Base-by-base conservation (phyloP, 2,888 invertebrate species). In the Halictus ligatus region DNA sequence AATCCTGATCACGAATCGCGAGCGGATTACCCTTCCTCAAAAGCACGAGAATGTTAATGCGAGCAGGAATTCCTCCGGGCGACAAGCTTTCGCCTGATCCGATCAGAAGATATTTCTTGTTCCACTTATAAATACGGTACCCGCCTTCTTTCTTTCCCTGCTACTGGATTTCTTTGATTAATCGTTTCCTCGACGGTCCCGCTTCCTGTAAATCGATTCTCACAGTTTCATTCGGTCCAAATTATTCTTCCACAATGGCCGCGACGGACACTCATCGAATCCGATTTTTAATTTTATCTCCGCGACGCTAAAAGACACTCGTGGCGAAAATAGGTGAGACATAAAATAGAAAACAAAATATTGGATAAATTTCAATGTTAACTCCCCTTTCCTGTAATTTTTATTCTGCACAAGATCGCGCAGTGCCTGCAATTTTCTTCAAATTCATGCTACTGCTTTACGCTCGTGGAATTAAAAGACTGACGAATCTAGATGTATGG, bases 1-100 rank as follows among this genome's bases (percentile, higher is more conserved):
- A 89, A 88, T 87, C 88, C 84, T 74, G 83, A 88, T 89, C 88
- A 86, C 86, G 83, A 81, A 87, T 81, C 78, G 88, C 85, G 86
- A 86, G 80, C 83, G 88, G 82, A 85, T 85, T 87, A 88, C 87
- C 81, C 83, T 87, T 83, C 80, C 80, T 86, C 86, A 79, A 78
- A 83, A 83, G 77, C 86, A 75, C 50, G 82, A 74, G 85, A 87
- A 84, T 87, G 80, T 87, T 85, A 87, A 84, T 85, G 71, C 87
- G 80, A 85, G 46, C 74, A 81, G 75, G 83, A 83, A 86, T 86
- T 78, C 83, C 79, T 78, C 60, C 73, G 48, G 67, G 48, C 75
- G 3, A 43, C 71, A 15, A 64, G 67, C 64, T 71, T 76, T 74
- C 50, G 29, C 73, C 78, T 73, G 72, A 78, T 80, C 80, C 83